Conservation (phyloP, 2,113 vertebrate genomes). For the Apteryx owenii region DNA sequence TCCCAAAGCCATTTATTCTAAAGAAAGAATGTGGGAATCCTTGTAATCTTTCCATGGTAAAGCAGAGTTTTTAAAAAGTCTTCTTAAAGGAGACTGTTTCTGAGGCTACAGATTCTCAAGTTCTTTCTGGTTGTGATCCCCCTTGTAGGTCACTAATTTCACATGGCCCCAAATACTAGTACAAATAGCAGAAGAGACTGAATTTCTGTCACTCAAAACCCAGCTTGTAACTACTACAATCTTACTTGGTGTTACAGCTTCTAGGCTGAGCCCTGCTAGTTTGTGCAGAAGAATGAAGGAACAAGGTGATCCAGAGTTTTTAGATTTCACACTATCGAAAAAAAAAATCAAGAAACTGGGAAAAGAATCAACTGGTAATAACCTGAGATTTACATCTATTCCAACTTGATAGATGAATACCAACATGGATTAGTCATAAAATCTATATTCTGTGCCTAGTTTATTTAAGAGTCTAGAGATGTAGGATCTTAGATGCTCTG, state of each 20-base stretch:
- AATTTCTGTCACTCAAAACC: neutral
- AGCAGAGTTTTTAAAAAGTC: neutral
- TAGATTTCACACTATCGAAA: neutral
- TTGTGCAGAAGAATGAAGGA: neutral
- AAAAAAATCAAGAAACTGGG: neutral
- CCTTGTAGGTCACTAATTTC: constrained; percentile 53
- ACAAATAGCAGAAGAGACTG: constrained; percentile 26
- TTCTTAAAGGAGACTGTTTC: constrained; percentile 11
- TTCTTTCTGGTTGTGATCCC: constrained; percentile 42
- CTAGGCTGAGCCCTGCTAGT: neutral
- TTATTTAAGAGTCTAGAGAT: neutral
- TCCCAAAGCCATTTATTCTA: neutral
- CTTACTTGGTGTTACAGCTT: neutral
- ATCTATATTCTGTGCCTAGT: neutral
- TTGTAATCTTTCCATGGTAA: neutral
- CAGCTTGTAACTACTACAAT: neutral
- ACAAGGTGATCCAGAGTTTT: neutral
- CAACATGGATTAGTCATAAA: neutral
- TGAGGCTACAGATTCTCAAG: constrained; percentile 17
- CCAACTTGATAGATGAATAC: neutral
- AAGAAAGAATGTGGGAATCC: neutral
- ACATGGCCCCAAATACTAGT: constrained; percentile 48
- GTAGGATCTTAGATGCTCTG: neutral
- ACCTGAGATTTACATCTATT: neutral
- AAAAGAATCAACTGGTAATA: neutral